Evolutionary conservation across 2,113 vertebrate species (phyloP).

Genomic region (Aix galericulata): DNA sequence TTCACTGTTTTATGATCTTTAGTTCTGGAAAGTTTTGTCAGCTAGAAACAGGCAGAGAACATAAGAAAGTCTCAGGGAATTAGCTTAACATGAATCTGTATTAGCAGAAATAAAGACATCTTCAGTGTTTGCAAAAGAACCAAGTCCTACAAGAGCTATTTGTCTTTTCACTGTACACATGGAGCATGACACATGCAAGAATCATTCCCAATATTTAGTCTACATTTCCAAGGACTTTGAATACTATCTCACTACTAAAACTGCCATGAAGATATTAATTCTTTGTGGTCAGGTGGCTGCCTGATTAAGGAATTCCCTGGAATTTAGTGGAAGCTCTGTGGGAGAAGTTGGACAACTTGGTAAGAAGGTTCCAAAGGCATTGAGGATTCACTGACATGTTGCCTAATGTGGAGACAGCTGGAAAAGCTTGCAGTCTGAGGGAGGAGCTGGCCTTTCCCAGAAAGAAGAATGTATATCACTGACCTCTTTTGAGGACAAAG

Average conservation of each 20-base stretch:
- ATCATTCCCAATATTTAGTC: not conserved
- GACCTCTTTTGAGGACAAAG: not conserved
- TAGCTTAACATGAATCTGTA: not conserved
- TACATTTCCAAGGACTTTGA: not conserved
- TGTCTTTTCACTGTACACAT: not conserved
- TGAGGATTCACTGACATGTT: not conserved
- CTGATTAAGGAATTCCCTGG: not conserved
- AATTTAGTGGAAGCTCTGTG: not conserved
- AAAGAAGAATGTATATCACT: too few species aligned
- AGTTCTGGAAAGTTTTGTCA: not conserved
- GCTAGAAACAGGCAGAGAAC: not conserved
- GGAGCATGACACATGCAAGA: not conserved
- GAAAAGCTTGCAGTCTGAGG: not conserved
- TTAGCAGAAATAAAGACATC: not conserved
- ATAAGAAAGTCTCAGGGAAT: fast-evolving
- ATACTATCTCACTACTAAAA: not conserved
- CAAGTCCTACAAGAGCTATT: not conserved
- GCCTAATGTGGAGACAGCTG: not conserved
- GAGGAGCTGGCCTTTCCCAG: not conserved
- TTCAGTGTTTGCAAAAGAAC: not conserved
- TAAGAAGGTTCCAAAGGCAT: not conserved
- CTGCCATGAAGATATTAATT: not conserved
- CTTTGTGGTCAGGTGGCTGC: not conserved
- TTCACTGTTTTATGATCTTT: not conserved
- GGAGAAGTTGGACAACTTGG: not conserved